Conservation (phyloP, 2,888 invertebrate species). For the Luperina nickerlii region DNA sequence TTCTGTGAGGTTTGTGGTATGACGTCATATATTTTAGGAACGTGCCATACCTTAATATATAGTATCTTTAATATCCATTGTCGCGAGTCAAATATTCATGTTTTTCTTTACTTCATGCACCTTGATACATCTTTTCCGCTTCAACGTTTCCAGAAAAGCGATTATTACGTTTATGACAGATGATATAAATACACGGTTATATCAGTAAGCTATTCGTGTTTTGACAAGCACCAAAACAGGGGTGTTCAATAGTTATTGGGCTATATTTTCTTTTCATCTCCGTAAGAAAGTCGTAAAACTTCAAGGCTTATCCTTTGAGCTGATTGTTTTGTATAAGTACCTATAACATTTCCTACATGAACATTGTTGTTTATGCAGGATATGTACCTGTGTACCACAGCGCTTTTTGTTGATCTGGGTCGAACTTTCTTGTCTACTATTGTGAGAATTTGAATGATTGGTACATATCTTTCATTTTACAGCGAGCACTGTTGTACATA, state of each 20-base stretch:
- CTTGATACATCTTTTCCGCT: constrained; percentile 4
- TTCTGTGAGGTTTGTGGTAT: neutral
- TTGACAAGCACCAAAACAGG: constrained; percentile 47
- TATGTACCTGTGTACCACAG: too few relatives aligned
- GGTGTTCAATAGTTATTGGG: constrained; percentile 43
- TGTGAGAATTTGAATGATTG: too few relatives aligned
- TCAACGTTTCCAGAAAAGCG: neutral
- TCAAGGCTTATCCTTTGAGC: constrained; percentile 38
- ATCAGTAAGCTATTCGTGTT: constrained; percentile 46
- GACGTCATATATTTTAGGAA: neutral
- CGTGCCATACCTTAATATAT: neutral
- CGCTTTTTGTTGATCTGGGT: constrained; percentile 35
- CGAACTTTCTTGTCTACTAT: neutral
- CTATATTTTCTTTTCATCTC: constrained; percentile 49
- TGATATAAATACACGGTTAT: constrained; percentile 16
- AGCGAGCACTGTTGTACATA: neutral
- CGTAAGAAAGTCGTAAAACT: constrained; percentile 51
- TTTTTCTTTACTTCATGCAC: neutral
- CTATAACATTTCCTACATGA: constrained; percentile 35
- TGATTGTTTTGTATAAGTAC: constrained; percentile 11
- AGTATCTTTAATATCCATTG: neutral
- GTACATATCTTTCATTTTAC: neutral
- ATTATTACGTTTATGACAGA: constrained; percentile 28
- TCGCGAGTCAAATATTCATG: neutral
- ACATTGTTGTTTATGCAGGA: neutral